Evolutionary conservation across 2,888 invertebrate genomes (phyloP), one percentile per base, ranked within the genome.

Genomic region (Acanthacorydalis orientalis): DNA sequence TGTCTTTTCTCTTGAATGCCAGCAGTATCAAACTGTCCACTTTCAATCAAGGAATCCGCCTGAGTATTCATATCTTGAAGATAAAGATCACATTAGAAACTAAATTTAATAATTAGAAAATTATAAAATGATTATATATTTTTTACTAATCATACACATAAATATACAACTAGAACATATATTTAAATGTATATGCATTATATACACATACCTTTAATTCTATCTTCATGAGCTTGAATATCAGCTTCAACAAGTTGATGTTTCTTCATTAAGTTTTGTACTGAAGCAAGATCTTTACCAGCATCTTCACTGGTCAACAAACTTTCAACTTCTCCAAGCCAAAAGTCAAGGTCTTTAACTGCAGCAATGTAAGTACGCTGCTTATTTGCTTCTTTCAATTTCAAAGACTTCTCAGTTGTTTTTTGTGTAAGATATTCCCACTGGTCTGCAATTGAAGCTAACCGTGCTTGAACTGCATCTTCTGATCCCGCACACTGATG

Each of bases 331-430:
- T 98, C 97, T 57, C 97, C 97, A 48, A 99, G 80, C 98, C 98
- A 98, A 72, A 99, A 98, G 71, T 99, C 98, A 54, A 98, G 78
- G 70, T 98, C 98, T 69, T 99, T 98, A 52, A 98, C 96, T 35
- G 93, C 97, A 50, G 98, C 98, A 68, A 98, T 97, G 73, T 97
- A 99, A 0, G 95, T 95, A 54, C 97, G 81, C 65, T 98, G 98
- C 63, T 96, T 92, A 69, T 97, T 98, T 46, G 98, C 98, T 67
- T 99, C 98, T 68, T 98, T 97, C 59, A 98, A 73, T 64, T 96
- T 95, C 60, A 96, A 77, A 2, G 93, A 93, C 69, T 99, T 99
- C 68, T 98, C 98, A 0, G 91, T 90, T 0, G 96, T 95, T 70
- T 97, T 97, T 62, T 91, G 90, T 0, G 97, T 96, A 38, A 99